Evolutionary conservation across 2,888 invertebrate species (phyloP), one percentile per base, ranked within the genome.

Genomic region (Antitype chi): DNA sequence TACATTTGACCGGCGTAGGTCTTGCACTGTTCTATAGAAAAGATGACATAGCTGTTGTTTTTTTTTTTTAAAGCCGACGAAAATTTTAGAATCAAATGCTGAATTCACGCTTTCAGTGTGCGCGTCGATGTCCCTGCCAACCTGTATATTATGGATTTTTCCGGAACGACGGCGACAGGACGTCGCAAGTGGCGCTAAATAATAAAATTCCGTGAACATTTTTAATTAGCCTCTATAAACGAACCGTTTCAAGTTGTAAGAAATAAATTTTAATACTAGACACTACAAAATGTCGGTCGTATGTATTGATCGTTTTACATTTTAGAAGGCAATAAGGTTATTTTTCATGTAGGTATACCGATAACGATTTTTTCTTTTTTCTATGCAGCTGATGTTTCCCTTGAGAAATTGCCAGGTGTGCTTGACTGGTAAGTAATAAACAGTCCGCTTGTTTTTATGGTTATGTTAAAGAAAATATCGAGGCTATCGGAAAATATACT

Each of bases 331-430:
- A 47, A 23, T 25, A 52, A 7, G 9, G 7, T n/a, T 23, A 32
- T 32, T 25, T 28, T 23, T 17, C 6, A 25, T 53, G 52, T n/a
- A n/a, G n/a, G n/a, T 62, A n/a, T 55, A 69, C 62, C 15, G 25
- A 9, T 25, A 11, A 23, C 17, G 11, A 43, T n/a, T n/a, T n/a
- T 55, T 63, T 52, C 64, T 57, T 52, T 52, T 53, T 15, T 43
- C 53, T 20, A 23, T 32, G 8, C 78, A 78, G 28, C 53, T 70
- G 82, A 15, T 49, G 23, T 60, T 78, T 78, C 72, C 67, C 78
- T 62, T 60, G 69, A 55, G 64, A 75, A 69, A 72, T 38, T 60
- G 20, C 38, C 77, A 70, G 76, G 66, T 81, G 82, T 47, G 13
- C 47, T 62, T 32, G 25, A 53, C 13, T 13, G 52, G n/a, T 47